These are phyloP conservation scores for Myotis daubentonii DNA, from an alignment of 2,797 vertebrate species.

Conservation along the genomic window DNA sequence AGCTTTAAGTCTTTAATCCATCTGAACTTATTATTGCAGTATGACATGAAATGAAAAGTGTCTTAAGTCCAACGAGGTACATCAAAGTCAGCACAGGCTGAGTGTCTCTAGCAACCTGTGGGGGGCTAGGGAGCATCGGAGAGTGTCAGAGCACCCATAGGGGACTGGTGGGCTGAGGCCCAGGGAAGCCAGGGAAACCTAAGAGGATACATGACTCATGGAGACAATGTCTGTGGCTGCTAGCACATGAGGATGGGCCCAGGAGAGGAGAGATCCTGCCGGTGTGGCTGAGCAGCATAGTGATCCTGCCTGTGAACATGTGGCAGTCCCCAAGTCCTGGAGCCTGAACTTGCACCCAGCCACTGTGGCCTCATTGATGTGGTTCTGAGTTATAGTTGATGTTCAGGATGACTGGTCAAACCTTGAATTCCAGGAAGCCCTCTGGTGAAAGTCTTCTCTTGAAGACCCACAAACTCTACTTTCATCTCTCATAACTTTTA, in stretches of 20 bases:
- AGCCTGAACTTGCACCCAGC: background rate
- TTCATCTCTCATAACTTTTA: background rate
- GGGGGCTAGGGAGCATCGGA: fast-evolving
- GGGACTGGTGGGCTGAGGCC: background rate
- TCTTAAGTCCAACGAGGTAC: background rate
- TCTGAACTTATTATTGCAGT: no score
- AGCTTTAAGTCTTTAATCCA: background rate
- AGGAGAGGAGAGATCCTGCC: background rate
- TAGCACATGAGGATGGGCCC: background rate
- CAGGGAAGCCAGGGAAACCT: background rate
- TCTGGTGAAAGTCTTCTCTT: background rate
- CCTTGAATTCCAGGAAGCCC: background rate
- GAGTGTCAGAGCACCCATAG: background rate
- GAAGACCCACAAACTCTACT: background rate
- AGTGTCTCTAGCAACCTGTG: background rate
- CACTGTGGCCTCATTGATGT: background rate
- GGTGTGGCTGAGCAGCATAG: background rate
- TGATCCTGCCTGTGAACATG: background rate
- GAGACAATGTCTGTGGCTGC: background rate
- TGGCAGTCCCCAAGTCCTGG: background rate
- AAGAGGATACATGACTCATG: background rate
- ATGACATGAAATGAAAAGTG: background rate
- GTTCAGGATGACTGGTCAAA: background rate
- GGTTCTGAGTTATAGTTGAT: background rate
- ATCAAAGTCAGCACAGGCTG: background rate